Conservation (phyloP, 2,113 vertebrate genomes). For the Spilogale gracilis region DNA sequence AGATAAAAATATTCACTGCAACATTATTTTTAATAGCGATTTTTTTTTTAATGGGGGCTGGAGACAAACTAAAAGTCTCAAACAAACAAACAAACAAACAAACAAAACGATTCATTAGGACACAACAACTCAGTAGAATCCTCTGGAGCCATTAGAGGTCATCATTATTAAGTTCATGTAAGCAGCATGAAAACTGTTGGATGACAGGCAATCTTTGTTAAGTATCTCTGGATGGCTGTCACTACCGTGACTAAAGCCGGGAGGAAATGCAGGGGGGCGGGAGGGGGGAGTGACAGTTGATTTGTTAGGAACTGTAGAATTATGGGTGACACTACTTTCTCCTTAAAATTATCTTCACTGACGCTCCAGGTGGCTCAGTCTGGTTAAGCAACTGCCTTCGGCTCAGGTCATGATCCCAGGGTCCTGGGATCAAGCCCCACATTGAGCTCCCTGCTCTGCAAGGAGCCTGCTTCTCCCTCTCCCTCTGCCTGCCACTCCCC, state of each 20-base stretch:
- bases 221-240: neutral
- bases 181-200: neutral
- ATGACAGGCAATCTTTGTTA: neutral
- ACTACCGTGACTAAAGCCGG: neutral
- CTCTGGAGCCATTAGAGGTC: neutral
- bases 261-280: neutral
- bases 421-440: neutral
- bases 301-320: neutral
- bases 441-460: neutral
- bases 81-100: conserved; percentile 13
- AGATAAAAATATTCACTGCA: conserved; percentile 11
- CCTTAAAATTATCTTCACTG: conserved; percentile 2
- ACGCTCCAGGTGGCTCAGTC: neutral
- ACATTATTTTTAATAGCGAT: conserved; percentile 5
- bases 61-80: conserved; percentile 15
- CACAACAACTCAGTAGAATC: neutral
- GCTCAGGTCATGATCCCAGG: neutral
- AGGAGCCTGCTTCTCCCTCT: neutral
- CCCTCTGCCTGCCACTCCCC: neutral
- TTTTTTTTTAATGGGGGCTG: neutral
- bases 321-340: neutral
- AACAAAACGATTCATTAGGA: neutral
- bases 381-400: neutral
- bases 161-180: neutral
- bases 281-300: neutral